These are phyloP conservation scores for Eilema sororculum DNA, from an alignment of 2,888 invertebrate species.

Conservation along the genomic window DNA sequence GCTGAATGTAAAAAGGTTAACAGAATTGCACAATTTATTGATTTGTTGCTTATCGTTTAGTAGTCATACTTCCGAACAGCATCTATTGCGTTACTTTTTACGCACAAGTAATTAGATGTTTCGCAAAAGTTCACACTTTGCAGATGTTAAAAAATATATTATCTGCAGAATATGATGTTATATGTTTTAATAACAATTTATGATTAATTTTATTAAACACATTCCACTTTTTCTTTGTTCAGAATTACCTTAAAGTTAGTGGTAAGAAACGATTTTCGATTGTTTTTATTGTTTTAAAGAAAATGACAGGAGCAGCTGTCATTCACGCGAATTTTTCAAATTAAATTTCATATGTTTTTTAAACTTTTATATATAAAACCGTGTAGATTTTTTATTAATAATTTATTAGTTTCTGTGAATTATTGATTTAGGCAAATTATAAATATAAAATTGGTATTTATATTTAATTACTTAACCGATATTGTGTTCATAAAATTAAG, in stretches of 20 bases:
- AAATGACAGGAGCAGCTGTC: constrained; percentile 53
- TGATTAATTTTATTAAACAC: neutral
- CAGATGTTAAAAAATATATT: neutral
- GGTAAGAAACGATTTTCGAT: constrained; percentile 17
- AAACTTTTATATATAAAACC: constrained; percentile 31
- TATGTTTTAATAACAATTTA: no score
- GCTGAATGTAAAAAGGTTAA: no score
- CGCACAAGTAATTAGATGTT: neutral
- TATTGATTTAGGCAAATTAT: constrained; percentile 13
- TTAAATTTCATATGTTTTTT: constrained; percentile 41
- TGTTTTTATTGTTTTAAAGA: constrained; percentile 19
- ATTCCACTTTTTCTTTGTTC: neutral
- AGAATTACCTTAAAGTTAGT: neutral
- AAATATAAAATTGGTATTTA: constrained; percentile 16
- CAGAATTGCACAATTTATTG: neutral
- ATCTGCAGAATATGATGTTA: neutral
- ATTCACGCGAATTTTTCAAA: constrained; percentile 46
- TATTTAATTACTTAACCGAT: constrained; percentile 7
- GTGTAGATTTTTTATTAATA: constrained; percentile 20
- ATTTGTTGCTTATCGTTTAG: neutral
- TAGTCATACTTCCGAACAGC: neutral
- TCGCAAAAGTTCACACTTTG: neutral
- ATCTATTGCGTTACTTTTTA: neutral
- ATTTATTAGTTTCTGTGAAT: constrained; percentile 20
- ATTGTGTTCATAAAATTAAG: constrained; percentile 12